Evolutionary conservation across 35 echinoderm and acorn worm genomes (phyloP), one percentile per base, ranked within the genome.

Genomic region (Stichopus chloronotus): DNA sequence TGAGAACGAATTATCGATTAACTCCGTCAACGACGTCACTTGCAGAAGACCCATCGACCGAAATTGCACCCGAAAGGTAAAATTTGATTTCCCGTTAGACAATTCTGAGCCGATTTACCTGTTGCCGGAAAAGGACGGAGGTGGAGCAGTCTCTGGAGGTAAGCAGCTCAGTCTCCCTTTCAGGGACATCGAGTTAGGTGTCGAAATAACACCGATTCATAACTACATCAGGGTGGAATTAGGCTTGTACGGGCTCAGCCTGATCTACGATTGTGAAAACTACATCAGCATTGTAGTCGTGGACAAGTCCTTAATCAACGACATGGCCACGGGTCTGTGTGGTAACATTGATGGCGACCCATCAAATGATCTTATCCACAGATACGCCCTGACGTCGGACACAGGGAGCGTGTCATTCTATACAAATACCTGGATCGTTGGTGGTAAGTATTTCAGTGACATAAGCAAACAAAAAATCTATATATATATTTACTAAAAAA

Each of bases 321-420:
- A 81, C 30, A 87, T 78, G 52, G 94, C 94, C 0, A 91, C 90
- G 53, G 96, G 96, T 59, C 87, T 98, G 8, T 98, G 96, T 56
- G 96, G 96, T 10, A 95, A 94, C 17, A 89, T 88, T 65, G 93
- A 98, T 61, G 78, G 76, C 9, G 90, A 98, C 76, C 83, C 88
- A 20, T 52, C 24, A 13, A 90, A 98, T 58, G 96, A 98, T 24
- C 82, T 85, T 76, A 10, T 20, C 10, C 74, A 58, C 55, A 57
- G 82, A 85, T 85, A 85, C 55, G 82, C 9, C 6, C 55, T 59
- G 24, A 85, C 82, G 5, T 58, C 55, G 52, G 82, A 85, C 21
- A 23, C 17, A 6, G 4, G 8, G 17, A 58, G 82, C 7, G n/a
- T 7, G 1, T 5, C 55, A 85, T 85, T 85, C 57, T 85, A 85